Conservation (phyloP, 2,797 vertebrate genomes). For the Prunella strophiata region DNA sequence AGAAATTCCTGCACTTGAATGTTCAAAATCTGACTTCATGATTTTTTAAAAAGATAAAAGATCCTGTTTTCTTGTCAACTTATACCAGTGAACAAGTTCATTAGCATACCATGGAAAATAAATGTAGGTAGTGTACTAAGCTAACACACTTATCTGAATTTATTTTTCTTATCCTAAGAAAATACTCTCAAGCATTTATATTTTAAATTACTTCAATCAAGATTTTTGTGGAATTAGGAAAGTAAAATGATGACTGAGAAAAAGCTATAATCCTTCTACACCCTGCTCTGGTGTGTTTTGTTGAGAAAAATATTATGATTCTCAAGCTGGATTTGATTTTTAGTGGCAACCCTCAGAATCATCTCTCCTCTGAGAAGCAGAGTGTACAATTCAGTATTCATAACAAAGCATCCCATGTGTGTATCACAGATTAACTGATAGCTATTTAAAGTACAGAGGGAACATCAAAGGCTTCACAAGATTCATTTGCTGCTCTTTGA, state of each 20-base stretch:
- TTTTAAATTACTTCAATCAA: neutral
- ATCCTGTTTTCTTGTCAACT: neutral
- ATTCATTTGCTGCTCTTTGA: neutral
- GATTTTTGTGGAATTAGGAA: neutral
- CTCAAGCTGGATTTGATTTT: neutral
- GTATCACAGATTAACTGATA: neutral
- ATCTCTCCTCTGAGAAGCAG: neutral
- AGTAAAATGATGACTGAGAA: neutral
- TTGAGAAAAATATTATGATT: neutral
- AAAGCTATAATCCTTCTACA: neutral
- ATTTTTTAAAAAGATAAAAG: neutral
- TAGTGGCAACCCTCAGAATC: neutral
- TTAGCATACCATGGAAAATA: neutral
- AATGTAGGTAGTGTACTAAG: neutral
- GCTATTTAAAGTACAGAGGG: neutral
- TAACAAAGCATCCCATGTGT: neutral
- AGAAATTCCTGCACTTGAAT: neutral
- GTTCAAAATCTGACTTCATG: neutral
- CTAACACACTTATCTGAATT: neutral
- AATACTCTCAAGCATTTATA: neutral
- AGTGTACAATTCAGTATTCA: neutral
- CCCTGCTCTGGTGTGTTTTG: neutral
- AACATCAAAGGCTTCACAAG: neutral
- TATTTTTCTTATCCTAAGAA: neutral
- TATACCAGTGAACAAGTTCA: neutral